Evolutionary conservation across 2,797 vertebrate genomes (phyloP), one percentile per base, ranked within the genome.

Genomic region (Falco peregrinus): DNA sequence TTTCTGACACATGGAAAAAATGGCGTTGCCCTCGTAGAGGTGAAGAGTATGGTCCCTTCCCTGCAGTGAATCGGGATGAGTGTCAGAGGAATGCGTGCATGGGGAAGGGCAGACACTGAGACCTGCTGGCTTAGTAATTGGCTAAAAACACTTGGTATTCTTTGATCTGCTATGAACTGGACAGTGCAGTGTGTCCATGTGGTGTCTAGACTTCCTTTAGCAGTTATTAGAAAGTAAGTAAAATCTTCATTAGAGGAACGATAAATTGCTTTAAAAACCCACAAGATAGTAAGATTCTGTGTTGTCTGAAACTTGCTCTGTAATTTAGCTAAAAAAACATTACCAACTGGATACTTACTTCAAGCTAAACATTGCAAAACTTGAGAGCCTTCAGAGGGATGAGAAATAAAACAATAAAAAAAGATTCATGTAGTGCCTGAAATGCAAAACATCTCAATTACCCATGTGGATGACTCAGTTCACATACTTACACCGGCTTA

Each of bases 261-360:
- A 13, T 61, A 59, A 76, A 76, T 65, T 51, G 43, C 26, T 79
- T 84, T 39, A 5, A 61, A 81, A 84, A 83, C 50, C 3, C 25
- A 15, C 35, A 64, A 70, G 43, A 4, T 75, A 39, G 12, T 57
- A 73, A 78, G 48, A 28, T n/a, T 25, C 16, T 73, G 5, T 75
- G 19, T 92, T 92, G 74, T 74, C 47, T 90, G 74, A 70, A 76
- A 67, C 39, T 56, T 74, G 48, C 76, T 94, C 56, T 90, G 57
- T 92, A 89, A 83, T 83, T 94, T 75, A 94, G 37, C 41, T 83
- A 63, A 87, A 77, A 79, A 84, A 91, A 76, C 43, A 69, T 61
- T 81, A 22, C 29, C 37, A 64, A 50, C 47, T 89, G 70, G 28
- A n/a, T 90, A 70, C 21, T 78, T 31, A 16, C 77, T 22, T 53